Percentiles rank a stretch among this genome's conserved stretches.
These are phyloP conservation scores for Phaedon cochleariae DNA, from an alignment of 2,888 invertebrate species.

Conservation along the genomic window DNA sequence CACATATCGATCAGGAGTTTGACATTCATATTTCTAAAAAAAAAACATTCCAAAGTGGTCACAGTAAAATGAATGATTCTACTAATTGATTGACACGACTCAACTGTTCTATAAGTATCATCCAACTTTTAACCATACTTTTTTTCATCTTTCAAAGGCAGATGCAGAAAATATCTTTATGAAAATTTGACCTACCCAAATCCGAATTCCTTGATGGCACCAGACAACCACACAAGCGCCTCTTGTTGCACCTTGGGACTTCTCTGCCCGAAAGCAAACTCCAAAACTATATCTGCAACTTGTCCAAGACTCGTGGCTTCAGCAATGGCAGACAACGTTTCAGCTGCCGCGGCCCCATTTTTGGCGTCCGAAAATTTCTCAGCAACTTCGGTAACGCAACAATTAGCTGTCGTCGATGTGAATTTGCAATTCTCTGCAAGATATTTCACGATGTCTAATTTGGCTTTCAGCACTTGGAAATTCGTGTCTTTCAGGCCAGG, in stretches of 20 bases:
- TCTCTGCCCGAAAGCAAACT: constrained; percentile 83
- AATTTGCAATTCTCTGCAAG: constrained; percentile 80
- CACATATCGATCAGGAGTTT: constrained; percentile 79
- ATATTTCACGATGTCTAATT: constrained; percentile 80
- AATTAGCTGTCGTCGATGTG: constrained; percentile 76
- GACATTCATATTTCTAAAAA: constrained; percentile 68
- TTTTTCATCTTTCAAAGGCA: too few species aligned
- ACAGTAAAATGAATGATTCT: too few species aligned
- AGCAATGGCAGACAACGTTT: constrained; percentile 77
- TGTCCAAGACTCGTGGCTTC: constrained; percentile 81
- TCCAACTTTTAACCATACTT: too few species aligned
- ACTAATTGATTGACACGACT: too few species aligned
- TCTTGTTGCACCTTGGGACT: constrained; percentile 92
- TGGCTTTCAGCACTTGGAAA: constrained; percentile 87
- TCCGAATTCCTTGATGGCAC: constrained; percentile 86
- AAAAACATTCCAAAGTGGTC: too few species aligned
- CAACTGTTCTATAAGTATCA: too few species aligned
- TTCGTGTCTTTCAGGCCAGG: constrained; percentile 91
- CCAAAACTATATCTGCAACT: constrained; percentile 75
- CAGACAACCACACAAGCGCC: constrained; percentile 80
- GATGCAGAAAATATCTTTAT: too few species aligned
- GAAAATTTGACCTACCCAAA: constrained; percentile 82
- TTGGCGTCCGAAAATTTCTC: constrained; percentile 88
- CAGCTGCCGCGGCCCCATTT: constrained; percentile 74
- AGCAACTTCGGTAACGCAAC: constrained; percentile 80